Evolutionary conservation across 2,888 invertebrate species (phyloP).

Genomic region (Drepana falcataria): DNA sequence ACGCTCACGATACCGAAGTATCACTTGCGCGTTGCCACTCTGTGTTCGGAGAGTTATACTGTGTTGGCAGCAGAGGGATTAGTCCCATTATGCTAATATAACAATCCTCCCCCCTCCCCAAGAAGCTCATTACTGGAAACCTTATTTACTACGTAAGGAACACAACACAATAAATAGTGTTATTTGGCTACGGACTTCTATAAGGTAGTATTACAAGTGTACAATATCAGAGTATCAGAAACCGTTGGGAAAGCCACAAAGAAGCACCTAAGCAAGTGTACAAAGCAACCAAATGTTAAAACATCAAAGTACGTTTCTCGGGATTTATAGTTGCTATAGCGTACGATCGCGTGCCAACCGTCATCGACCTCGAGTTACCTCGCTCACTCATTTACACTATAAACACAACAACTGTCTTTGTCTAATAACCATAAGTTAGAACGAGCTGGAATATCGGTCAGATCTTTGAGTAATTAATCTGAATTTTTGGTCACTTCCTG

Average conservation of each 20-base stretch:
- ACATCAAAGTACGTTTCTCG: conserved; percentile 32
- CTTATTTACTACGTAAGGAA: no score
- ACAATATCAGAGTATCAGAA: background rate
- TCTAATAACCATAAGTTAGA: conserved; percentile 9
- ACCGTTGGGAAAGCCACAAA: background rate
- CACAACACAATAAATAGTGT: no score
- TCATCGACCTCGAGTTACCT: conserved; percentile 16
- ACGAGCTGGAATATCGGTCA: conserved; percentile 3
- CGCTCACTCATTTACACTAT: conserved; percentile 17
- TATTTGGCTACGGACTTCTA: no score
- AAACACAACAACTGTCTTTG: conserved; percentile 14
- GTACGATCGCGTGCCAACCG: conserved; percentile 22
- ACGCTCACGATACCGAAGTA: no score
- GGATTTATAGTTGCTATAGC: conserved; percentile 32
- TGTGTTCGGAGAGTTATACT: no score
- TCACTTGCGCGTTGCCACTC: no score
- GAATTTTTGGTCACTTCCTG: background rate
- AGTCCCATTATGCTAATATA: no score
- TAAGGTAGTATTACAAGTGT: background rate
- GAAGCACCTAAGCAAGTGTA: conserved; percentile 14
- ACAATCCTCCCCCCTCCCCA: no score
- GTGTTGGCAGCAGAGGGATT: no score
- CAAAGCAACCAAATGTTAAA: conserved; percentile 26
- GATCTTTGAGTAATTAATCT: background rate
- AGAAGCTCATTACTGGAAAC: no score